Conservation (phyloP, 2,797 vertebrate species). For the Bovichtus diacanthus region DNA sequence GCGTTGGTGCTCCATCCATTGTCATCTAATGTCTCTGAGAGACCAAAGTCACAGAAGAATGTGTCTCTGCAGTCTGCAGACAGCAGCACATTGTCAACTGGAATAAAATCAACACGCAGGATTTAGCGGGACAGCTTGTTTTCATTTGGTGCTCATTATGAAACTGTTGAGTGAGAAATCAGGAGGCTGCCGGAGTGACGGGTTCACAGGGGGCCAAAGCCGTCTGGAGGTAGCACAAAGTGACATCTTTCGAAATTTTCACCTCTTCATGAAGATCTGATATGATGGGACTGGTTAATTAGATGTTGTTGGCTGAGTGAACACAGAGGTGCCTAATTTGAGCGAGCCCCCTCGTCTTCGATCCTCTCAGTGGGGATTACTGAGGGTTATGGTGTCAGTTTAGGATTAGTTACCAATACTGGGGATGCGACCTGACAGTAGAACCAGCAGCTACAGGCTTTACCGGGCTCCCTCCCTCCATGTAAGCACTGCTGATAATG, state of each 20-base stretch:
- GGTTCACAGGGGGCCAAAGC: background rate
- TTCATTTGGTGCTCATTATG: constrained; percentile 54
- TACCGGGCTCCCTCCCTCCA: constrained; percentile 9
- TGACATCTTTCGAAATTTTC: constrained; percentile 21
- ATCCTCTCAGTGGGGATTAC: constrained; percentile 58
- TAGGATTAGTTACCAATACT: constrained; percentile 44
- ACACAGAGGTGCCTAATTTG: constrained; percentile 31
- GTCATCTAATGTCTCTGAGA: constrained; percentile 88
- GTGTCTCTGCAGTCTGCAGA: constrained; percentile 90
- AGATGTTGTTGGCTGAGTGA: constrained; percentile 22
- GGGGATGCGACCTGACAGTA: constrained; percentile 36
- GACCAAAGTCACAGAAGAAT: constrained; percentile 96
- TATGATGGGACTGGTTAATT: constrained; percentile 2
- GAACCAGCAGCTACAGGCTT: constrained; percentile 34
- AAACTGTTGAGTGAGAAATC: constrained; percentile 50
- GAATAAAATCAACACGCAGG: constrained; percentile 67
- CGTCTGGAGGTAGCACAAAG: constrained; percentile 1
- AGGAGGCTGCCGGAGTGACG: constrained; percentile 40
- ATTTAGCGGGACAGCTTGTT: constrained; percentile 64
- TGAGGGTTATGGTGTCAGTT: constrained; percentile 56
- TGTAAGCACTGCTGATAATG: background rate
- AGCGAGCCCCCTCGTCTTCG: constrained; percentile 38
- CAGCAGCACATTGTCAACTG: constrained; percentile 96
- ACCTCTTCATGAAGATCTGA: background rate
- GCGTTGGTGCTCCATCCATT: constrained; percentile 82